Evolutionary conservation across 2,797 vertebrate species (phyloP).

Genomic region (Microcaecilia unicolor): DNA sequence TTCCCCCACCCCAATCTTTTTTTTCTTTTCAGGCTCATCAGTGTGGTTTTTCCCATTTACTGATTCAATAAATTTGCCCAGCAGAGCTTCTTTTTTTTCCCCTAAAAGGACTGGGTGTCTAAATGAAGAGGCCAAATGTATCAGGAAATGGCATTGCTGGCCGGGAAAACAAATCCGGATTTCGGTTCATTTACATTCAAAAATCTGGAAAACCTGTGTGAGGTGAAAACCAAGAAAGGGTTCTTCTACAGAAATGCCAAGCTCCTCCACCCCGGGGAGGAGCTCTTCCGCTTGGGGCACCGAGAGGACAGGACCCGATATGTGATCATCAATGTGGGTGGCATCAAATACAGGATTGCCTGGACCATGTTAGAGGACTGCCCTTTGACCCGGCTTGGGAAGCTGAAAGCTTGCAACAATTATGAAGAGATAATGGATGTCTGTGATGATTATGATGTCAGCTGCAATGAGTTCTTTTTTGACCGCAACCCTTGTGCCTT

Average conservation of each 20-base stretch:
- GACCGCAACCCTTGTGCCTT: constrained; percentile 90
- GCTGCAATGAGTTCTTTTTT: constrained; percentile 90
- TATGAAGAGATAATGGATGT: constrained; percentile 86
- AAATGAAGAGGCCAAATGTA: constrained; percentile 51
- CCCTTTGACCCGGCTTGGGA: constrained; percentile 82
- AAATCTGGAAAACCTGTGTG: constrained; percentile 60
- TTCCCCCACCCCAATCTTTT: too few relatives aligned
- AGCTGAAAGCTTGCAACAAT: constrained; percentile 75
- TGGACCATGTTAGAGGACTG: constrained; percentile 90
- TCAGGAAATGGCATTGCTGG: constrained; percentile 79
- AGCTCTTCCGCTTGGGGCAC: constrained; percentile 39
- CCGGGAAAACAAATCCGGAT: constrained; percentile 66
- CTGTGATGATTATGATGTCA: constrained; percentile 88
- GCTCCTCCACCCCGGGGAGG: constrained; percentile 53
- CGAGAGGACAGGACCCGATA: constrained; percentile 46
- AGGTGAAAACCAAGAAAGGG: constrained; percentile 71
- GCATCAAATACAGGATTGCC: constrained; percentile 82
- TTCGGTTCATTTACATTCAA: constrained; percentile 61
- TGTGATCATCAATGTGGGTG: constrained; percentile 90
- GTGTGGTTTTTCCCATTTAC: too few relatives aligned
- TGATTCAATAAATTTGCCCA: too few relatives aligned
- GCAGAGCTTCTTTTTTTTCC: background rate
- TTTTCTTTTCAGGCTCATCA: too few relatives aligned
- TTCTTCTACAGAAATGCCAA: constrained; percentile 78
- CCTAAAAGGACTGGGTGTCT: constrained; percentile 13